Evolutionary conservation across 2,888 invertebrate genomes (phyloP), one percentile per base, ranked within the genome.

Genomic region (Portevinia maculata): DNA sequence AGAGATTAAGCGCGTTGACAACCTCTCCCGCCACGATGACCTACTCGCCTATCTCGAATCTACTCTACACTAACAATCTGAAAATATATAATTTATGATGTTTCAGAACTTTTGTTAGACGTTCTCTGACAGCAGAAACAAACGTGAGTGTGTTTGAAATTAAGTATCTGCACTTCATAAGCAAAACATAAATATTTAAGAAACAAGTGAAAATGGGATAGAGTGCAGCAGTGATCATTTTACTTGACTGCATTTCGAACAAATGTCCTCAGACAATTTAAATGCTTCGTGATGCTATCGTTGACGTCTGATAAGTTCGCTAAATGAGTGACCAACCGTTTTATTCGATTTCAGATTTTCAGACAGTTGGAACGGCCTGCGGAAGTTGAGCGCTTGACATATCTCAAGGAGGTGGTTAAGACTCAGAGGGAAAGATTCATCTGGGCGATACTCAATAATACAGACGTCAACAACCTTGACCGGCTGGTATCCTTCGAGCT

Each of bases 331-430:
- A 50, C 7, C 9, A 60, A 46, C 32, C 24, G 9, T 59, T 24
- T 50, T 34, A 9, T 28, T 48, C 19, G 13, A 21, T 85, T 85
- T 19, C 84, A 96, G 96, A 94, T 96, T 71, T 96, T 96, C 88
- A 93, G 94, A 46, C 93, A 94, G 53, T 91, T 96, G 78, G 96
- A 96, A 90, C 93, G 94, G 86, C 96, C 96, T 1, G 94, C 94
- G 0, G 96, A 96, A 91, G 89, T 94, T 86, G 92, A 92, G 8
- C 94, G 94, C 85, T 92, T 95, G 85, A 91, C 92, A 78, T 92
- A 92, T 86, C 92, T 95, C 67, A 92, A 93, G 86, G 91, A 92
- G 65, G 92, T 94, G 79, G 91, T 96, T 2, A 91, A 92, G 62
- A 91, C 91, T 4, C 92, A 93, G 85, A 91, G 94, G 71, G 92